A percentile compares a stretch with the other conserved stretches of the same genome.
phyloP scores from a whole-genome alignment of 2,113 vertebrate genomes.

The Herpetotheres cachinnans region DNA sequence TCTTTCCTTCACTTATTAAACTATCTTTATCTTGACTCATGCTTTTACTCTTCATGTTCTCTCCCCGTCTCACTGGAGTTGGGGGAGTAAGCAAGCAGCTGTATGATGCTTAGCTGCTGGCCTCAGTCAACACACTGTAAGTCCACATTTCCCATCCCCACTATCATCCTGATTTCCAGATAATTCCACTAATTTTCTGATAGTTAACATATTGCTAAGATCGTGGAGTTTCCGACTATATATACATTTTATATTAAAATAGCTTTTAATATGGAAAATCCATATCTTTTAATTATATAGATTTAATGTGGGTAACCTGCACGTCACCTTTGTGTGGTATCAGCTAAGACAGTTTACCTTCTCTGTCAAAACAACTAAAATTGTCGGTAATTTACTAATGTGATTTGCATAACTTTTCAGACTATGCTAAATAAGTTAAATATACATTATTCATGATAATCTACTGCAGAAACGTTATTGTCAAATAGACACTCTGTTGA shows the following conservation, averaged over 20 bases:
- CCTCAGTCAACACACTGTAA: not conserved
- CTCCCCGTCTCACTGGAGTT: not conserved
- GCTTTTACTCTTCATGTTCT: not conserved
- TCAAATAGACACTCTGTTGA: conserved; percentile 44
- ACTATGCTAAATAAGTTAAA: conserved; percentile 53
- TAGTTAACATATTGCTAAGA: not conserved
- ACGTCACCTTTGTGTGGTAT: not conserved
- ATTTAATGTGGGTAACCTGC: conserved; percentile 9
- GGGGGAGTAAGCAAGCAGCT: not conserved
- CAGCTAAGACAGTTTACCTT: conserved; percentile 53
- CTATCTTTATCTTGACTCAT: not conserved
- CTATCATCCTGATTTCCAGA: not conserved
- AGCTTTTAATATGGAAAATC: conserved; percentile 7
- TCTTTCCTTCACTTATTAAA: not conserved
- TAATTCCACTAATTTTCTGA: not conserved
- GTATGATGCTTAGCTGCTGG: not conserved
- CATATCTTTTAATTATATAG: conserved; percentile 11
- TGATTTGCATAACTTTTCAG: conserved; percentile 67
- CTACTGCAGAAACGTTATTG: conserved; percentile 24
- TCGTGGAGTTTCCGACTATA: not conserved
- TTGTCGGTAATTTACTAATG: conserved; percentile 60
- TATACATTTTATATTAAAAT: not conserved
- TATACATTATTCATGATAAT: conserved; percentile 69
- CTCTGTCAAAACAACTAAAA: conserved; percentile 65
- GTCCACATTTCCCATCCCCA: not conserved